These are phyloP conservation scores for Campylomormyrus numenius DNA, from an alignment of 2,113 vertebrate genomes.

Conservation along the genomic window DNA sequence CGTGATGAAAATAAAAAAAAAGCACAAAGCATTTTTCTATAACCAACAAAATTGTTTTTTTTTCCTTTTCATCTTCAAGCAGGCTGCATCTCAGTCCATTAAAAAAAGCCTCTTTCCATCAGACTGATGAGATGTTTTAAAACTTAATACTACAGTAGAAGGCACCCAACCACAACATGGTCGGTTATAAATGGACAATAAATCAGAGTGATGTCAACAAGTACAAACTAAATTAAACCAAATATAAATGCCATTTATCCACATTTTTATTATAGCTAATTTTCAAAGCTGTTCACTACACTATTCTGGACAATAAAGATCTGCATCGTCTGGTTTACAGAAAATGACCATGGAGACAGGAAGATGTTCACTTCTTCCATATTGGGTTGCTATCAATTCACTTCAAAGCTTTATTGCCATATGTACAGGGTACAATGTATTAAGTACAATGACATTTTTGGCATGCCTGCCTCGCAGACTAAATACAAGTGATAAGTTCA, in stretches of 20 bases:
- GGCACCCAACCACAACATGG: background rate
- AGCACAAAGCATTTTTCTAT: conserved; percentile 10
- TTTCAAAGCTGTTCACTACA: background rate
- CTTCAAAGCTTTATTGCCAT: background rate
- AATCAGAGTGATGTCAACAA: background rate
- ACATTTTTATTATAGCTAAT: background rate
- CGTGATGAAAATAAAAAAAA: background rate
- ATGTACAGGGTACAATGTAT: background rate
- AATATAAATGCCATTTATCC: background rate
- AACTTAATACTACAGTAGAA: background rate
- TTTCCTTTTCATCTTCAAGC: background rate
- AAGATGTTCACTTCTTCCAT: background rate
- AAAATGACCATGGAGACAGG: background rate
- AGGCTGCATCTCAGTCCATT: background rate
- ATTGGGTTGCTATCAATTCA: background rate
- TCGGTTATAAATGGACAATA: background rate
- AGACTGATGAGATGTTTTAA: background rate
- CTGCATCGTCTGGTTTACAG: background rate
- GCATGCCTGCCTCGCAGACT: background rate
- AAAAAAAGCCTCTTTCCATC: background rate
- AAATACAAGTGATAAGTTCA: background rate
- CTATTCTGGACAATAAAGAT: background rate
- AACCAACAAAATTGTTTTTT: conserved; percentile 26
- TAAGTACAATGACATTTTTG: background rate
- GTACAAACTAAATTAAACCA: background rate